Evolutionary conservation across 2,797 vertebrate species (phyloP).

Genomic region (Aplochiton taeniatus): DNA sequence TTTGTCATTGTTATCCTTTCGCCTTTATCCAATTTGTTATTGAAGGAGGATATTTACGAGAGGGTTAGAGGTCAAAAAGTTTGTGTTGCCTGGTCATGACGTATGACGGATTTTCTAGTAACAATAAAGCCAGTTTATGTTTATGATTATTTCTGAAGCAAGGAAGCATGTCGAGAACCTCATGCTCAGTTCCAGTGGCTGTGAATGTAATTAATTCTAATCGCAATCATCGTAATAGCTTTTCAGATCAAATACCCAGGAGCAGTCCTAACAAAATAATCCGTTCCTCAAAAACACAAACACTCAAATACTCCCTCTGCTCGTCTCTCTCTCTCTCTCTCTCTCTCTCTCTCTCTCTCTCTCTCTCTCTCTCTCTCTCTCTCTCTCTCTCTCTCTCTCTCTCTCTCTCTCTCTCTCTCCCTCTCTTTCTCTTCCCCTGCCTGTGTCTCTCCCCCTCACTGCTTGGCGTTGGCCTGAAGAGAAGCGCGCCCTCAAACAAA

Average conservation of each 20-base stretch:
- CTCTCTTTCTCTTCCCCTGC: conserved; percentile 9
- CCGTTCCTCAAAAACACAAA: conserved; percentile 68
- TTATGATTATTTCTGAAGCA: conserved; percentile 32
- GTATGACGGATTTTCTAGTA: conserved; percentile 49
- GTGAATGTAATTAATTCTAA: conserved; percentile 73
- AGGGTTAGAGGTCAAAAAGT: not conserved
- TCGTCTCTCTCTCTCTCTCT: not conserved
- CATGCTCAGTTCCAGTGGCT: conserved; percentile 54
- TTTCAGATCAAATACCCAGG: conserved; percentile 74
- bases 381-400: conserved; percentile 11
- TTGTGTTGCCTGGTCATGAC: conserved; percentile 13
- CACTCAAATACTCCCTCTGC: conserved; percentile 43
- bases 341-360: conserved; percentile 2
- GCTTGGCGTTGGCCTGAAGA: conserved; percentile 51
- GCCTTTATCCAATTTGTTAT: not conserved
- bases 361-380: not conserved
- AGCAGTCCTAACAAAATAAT: conserved; percentile 67
- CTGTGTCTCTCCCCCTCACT: conserved; percentile 13
- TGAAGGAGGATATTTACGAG: not conserved
- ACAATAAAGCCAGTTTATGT: conserved; percentile 26
- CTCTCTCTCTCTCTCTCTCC: conserved; percentile 5
- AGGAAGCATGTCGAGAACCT: conserved; percentile 51
- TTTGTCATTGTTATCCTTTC: not conserved
- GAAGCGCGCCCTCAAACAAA: conserved; percentile 51
- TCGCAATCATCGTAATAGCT: conserved; percentile 72